Conservation (phyloP, 2,113 vertebrate species). For the Seriola aureovittata region DNA sequence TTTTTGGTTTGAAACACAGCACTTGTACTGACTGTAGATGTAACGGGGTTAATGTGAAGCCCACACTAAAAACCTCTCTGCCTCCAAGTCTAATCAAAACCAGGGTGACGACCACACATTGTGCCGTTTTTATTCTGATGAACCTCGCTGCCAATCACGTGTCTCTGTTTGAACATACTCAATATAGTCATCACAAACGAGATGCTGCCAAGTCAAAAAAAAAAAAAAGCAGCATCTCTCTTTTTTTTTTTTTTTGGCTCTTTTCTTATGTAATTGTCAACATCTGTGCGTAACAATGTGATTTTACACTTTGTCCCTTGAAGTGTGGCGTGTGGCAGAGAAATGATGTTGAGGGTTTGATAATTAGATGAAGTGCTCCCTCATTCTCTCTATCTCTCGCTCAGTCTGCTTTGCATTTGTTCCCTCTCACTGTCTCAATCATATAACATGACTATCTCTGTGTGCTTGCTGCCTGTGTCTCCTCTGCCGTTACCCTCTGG, state of each 20-base stretch:
- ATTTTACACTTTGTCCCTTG: constrained; percentile 68
- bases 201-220: neutral
- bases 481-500: constrained; percentile 73
- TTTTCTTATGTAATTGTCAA: constrained; percentile 66
- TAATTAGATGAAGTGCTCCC: constrained; percentile 64
- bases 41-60: constrained; percentile 17
- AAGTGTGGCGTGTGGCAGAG: constrained; percentile 49
- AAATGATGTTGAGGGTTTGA: constrained; percentile 57
- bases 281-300: constrained; percentile 48
- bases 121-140: neutral
- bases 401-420: constrained; percentile 55
- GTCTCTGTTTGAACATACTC: constrained; percentile 2
- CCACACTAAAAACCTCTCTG: neutral
- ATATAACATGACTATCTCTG: constrained; percentile 59
- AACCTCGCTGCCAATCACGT: constrained; percentile 1
- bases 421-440: constrained; percentile 53
- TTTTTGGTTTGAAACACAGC: no score
- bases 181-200: constrained; percentile 34
- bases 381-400: constrained; percentile 39
- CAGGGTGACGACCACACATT: constrained; percentile 16
- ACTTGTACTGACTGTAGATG: neutral
- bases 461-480: constrained; percentile 60
- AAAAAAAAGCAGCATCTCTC: neutral
- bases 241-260: constrained; percentile 42
- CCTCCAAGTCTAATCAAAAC: constrained; percentile 13